A percentile compares a stretch with the other conserved stretches of the same genome.
These are phyloP conservation scores for Apostichopus leukothele DNA, from an alignment of 53 echinoderm and acorn worm genomes.

Conservation along the genomic window DNA sequence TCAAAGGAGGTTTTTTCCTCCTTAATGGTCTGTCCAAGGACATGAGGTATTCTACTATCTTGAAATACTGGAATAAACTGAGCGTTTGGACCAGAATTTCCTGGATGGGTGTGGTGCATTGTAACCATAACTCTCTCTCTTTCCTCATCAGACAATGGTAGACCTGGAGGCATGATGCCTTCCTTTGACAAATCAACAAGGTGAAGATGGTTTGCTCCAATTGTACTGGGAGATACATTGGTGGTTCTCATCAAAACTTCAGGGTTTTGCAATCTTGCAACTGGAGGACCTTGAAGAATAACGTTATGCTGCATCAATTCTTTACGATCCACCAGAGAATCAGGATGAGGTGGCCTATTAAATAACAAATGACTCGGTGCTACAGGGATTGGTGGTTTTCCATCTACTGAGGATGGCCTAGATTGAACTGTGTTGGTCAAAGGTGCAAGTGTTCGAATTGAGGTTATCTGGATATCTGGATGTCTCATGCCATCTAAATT, in stretches of 20 bases:
- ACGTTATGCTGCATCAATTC: conserved; percentile 2
- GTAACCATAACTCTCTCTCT: background rate
- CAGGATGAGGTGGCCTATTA: background rate
- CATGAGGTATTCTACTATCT: background rate
- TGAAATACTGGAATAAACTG: background rate
- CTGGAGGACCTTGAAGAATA: conserved; percentile 36
- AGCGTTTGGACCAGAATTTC: background rate
- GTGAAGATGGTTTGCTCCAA: background rate
- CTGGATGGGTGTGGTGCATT: background rate
- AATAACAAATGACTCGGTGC: background rate
- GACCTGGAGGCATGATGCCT: background rate
- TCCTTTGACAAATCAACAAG: conserved; percentile 18
- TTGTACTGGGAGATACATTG: background rate
- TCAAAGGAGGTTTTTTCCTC: background rate
- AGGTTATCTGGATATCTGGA: conserved; percentile 20
- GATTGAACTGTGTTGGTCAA: background rate
- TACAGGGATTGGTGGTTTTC: background rate
- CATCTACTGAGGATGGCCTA: background rate
- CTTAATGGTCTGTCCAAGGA: background rate
- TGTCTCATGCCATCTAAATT: background rate
- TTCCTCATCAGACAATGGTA: background rate
- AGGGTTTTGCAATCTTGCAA: background rate
- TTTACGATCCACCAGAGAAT: background rate
- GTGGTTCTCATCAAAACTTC: background rate
- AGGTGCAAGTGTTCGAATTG: conserved; percentile 26